These are phyloP conservation scores for Narcine bancroftii DNA, from an alignment of 2,113 vertebrate genomes.

Conservation along the genomic window DNA sequence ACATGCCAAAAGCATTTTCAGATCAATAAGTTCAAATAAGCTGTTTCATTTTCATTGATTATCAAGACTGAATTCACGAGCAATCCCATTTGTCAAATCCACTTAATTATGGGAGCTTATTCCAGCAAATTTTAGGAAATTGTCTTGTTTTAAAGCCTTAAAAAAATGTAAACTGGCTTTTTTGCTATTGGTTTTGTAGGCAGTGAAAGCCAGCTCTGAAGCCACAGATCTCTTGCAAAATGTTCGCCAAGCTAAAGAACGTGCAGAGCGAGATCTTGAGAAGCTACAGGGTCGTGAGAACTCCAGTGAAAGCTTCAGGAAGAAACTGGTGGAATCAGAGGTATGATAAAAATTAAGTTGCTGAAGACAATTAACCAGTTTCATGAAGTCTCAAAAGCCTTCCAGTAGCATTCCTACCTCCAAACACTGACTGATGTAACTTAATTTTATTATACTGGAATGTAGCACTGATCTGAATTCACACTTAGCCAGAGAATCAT, in stretches of 20 bases:
- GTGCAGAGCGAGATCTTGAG: constrained; percentile 84
- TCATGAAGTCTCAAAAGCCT: not conserved
- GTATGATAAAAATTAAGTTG: constrained; percentile 47
- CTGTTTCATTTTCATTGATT: not conserved
- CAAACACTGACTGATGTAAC: not conserved
- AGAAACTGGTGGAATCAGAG: constrained; percentile 85
- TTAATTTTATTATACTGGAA: not conserved
- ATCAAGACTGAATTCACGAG: not conserved
- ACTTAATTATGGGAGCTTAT: not conserved
- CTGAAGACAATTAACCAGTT: not conserved
- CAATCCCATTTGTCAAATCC: not conserved
- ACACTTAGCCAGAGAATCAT: no score
- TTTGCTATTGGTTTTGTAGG: constrained; percentile 50
- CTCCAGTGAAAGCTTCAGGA: constrained; percentile 84
- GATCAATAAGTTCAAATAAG: not conserved
- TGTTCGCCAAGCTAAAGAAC: constrained; percentile 83
- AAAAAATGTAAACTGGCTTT: not conserved
- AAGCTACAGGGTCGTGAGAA: constrained; percentile 84
- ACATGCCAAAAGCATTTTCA: not conserved
- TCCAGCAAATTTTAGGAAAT: not conserved
- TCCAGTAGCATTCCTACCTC: not conserved
- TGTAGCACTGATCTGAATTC: no score
- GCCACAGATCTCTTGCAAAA: constrained; percentile 89
- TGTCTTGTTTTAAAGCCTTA: not conserved
- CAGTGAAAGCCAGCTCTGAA: constrained; percentile 82